Conservation (phyloP, 2,888 invertebrate genomes). For the Drosophila testacea region DNA sequence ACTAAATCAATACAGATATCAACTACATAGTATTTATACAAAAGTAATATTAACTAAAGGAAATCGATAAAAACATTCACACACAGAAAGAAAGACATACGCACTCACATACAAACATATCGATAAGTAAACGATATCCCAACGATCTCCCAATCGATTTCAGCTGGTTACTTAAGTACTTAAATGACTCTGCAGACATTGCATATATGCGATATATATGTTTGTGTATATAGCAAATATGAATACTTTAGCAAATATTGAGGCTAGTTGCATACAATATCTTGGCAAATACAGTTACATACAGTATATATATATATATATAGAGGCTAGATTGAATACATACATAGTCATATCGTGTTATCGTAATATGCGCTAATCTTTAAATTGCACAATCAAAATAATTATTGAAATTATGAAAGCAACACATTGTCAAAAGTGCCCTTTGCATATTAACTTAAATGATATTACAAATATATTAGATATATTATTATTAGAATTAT, state of each 20-base stretch:
- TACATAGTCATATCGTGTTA: slow-evolving; percentile 34
- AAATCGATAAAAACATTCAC: slow-evolving; percentile 20
- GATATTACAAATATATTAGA: slow-evolving; percentile 45
- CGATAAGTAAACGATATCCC: slow-evolving; percentile 8
- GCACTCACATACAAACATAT: slow-evolving; percentile 13
- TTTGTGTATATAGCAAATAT: slow-evolving; percentile 40
- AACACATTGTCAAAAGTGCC: slow-evolving; percentile 19
- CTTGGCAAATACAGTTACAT: slow-evolving; percentile 56
- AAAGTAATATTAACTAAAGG: slow-evolving; percentile 32
- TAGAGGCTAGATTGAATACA: slow-evolving; percentile 27
- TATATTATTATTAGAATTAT: slow-evolving; percentile 25
- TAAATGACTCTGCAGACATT: slow-evolving; percentile 44
- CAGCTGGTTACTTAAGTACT: slow-evolving; percentile 50
- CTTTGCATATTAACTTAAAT: slow-evolving; percentile 30
- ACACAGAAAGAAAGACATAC: slow-evolving; percentile 3
- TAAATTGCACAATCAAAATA: slow-evolving; percentile 66
- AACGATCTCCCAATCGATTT: slow-evolving; percentile 3
- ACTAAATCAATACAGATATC: slow-evolving; percentile 29
- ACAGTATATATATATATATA: slow-evolving; percentile 30
- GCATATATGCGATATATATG: slow-evolving; percentile 45
- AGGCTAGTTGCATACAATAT: slow-evolving; percentile 42
- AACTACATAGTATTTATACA: slow-evolving; percentile 33
- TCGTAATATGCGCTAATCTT: slow-evolving; percentile 61
- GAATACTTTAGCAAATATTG: slow-evolving; percentile 65
- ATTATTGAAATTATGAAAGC: slow-evolving; percentile 28